Base-by-base conservation (phyloP, 2,888 invertebrate genomes). In the Oscheius myriophilus region DNA sequence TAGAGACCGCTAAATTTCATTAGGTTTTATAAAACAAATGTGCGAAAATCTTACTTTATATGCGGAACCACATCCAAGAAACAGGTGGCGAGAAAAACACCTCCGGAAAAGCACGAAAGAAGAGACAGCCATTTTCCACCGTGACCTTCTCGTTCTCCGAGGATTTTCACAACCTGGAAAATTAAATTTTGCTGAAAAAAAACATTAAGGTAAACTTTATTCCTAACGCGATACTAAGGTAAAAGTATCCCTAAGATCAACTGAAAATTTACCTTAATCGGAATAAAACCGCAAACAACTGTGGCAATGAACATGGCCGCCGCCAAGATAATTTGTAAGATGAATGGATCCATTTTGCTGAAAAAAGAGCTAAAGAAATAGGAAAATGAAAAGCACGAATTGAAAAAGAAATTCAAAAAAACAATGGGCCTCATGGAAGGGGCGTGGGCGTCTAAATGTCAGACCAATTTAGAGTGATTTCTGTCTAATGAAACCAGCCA, bases 201-300 rank as follows among this genome's bases (percentile, higher is more conserved):
- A n/a, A n/a, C n/a, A n/a, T n/a, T n/a, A n/a, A n/a, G n/a, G n/a
- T n/a, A n/a, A n/a, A n/a, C n/a, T n/a, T n/a, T n/a, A n/a, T n/a
- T n/a, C n/a, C n/a, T n/a, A n/a, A n/a, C n/a, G n/a, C n/a, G n/a
- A n/a, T n/a, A n/a, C n/a, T n/a, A n/a, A n/a, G n/a, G n/a, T n/a
- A n/a, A n/a, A n/a, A n/a, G n/a, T n/a, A 46, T n/a, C 6, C 16
- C 4, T 11, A 46, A 11, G 46, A 18, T 11, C 6, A 18, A 4
- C 18, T 54, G 7, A 9, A 23, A 33, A n/a, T 49, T 61, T 26
- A 61, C 61, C 61, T 61, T 61, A 18, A 61, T 90, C 9, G 98
- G 89, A n/a, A 78, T 21, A 23, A 80, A 54, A 12, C 80, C 80
- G 55, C 76, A 78, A 18, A 79, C 25, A 12, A 77, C 51, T 16